Evolutionary conservation across 2,888 invertebrate species (phyloP), one percentile per base, ranked within the genome.

Genomic region (Eupithecia subumbrata): DNA sequence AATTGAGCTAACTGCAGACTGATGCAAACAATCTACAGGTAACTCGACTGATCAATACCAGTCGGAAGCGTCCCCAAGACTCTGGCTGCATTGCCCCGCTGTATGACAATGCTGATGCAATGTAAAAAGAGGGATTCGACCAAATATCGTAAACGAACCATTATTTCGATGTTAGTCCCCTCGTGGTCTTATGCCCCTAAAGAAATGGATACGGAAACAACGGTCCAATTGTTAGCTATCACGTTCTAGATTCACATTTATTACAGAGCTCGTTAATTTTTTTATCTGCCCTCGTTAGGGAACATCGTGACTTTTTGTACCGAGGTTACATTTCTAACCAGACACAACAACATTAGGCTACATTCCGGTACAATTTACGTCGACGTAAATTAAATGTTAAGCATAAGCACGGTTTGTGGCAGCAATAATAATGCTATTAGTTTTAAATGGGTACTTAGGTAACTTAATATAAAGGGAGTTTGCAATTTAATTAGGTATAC

Each of bases 221-320:
- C 79, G 75, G 76, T 81, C 84, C 77, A 80, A 76, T 80, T 82
- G 82, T 81, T 80, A 81, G 80, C 82, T 80, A 83, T 82, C 85
- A 84, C 86, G 86, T 85, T 85, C 86, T 81, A 86, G 82, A 86
- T 88, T 84, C 84, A 85, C 85, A 77, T 79, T 85, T 84, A 85
- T 85, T 83, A 82, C 82, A 72, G 77, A 80, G 83, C 86, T 87
- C 85, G 86, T 86, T 87, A 88, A 82, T 84, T 87, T 87, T 68
- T 88, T 88, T 88, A 83, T 84, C 82, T 82, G 83, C 80, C 82
- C 85, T 88, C 79, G 81, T 81, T 80, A 79, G 79, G 78, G 76
- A 79, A 69, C 78, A 60, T 79, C 76, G 78, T 77, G 77, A 74
- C 78, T 78, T 78, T 75, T 72, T 79, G 79, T 78, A 77, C 76